Percentiles rank a stretch among this genome's conserved stretches.
Evolutionary conservation across 2,888 invertebrate species (phyloP).

Genomic region (Mayetiola destructor): DNA sequence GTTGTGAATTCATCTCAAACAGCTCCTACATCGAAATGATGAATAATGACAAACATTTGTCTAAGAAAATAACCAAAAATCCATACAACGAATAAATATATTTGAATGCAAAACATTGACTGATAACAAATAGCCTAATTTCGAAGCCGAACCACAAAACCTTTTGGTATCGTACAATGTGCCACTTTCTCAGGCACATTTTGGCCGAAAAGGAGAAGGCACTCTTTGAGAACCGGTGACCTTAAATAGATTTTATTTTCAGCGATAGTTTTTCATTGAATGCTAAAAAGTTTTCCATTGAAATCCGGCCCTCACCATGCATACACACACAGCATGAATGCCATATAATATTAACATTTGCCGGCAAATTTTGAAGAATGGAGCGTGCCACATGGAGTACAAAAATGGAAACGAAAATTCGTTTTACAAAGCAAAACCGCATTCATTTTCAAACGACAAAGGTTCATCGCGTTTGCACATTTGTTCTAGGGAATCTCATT

Average conservation of each 20-base stretch:
- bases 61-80: neutral
- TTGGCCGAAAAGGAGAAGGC: neutral
- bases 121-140: constrained; percentile 5
- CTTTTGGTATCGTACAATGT: neutral
- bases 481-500: constrained; percentile 4
- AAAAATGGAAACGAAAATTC: neutral
- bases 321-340: too few species aligned
- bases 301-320: too few species aligned
- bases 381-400: neutral
- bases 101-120: neutral
- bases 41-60: neutral
- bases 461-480: constrained; percentile 4
- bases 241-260: neutral
- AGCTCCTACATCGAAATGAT: neutral
- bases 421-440: constrained; percentile 8
- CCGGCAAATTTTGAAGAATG: neutral
- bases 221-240: neutral
- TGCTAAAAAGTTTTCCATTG: neutral
- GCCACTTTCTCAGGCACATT: neutral
- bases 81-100: neutral
- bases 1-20: neutral
- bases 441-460: constrained; percentile 11
- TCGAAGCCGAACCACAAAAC: constrained; percentile 5
- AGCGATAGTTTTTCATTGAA: neutral
- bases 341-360: too few species aligned